These are phyloP conservation scores for Hylaea fasciaria DNA, from an alignment of 2,888 invertebrate genomes.

Conservation along the genomic window DNA sequence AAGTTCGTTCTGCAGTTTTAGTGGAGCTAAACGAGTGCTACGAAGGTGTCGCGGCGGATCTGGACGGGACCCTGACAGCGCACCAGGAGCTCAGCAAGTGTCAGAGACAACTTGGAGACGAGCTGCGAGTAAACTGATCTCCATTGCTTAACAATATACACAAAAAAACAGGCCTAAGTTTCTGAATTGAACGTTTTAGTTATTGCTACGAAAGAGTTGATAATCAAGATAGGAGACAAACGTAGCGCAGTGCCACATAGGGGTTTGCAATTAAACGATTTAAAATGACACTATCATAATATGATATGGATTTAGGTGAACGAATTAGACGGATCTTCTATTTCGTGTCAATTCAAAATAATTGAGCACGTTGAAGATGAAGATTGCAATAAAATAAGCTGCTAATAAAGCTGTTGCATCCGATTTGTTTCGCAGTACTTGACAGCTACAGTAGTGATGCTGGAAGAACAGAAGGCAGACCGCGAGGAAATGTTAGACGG, in stretches of 20 bases:
- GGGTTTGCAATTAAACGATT: too few species aligned
- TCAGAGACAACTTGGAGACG: slow-evolving; percentile 57
- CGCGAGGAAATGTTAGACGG: slow-evolving; percentile 72
- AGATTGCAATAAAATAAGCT: too few species aligned
- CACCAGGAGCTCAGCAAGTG: slow-evolving; percentile 52
- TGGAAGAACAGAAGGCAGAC: slow-evolving; percentile 73
- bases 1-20: slow-evolving; percentile 52
- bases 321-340: too few species aligned
- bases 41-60: slow-evolving; percentile 53
- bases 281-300: too few species aligned
- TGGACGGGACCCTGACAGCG: slow-evolving; percentile 54
- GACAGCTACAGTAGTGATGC: slow-evolving; percentile 64
- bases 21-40: slow-evolving; percentile 66
- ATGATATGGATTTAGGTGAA: too few species aligned
- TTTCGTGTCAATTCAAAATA: too few species aligned
- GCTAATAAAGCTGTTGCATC: neutral
- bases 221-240: too few species aligned
- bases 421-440: slow-evolving; percentile 52
- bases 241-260: too few species aligned
- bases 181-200: too few species aligned
- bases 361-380: too few species aligned
- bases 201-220: too few species aligned
- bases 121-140: slow-evolving; percentile 54
- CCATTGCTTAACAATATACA: neutral
- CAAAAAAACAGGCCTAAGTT: neutral